Percentiles rank a stretch among this genome's conserved stretches.
These are phyloP conservation scores for Gila robusta DNA, from an alignment of 2,797 vertebrate species.

Conservation along the genomic window DNA sequence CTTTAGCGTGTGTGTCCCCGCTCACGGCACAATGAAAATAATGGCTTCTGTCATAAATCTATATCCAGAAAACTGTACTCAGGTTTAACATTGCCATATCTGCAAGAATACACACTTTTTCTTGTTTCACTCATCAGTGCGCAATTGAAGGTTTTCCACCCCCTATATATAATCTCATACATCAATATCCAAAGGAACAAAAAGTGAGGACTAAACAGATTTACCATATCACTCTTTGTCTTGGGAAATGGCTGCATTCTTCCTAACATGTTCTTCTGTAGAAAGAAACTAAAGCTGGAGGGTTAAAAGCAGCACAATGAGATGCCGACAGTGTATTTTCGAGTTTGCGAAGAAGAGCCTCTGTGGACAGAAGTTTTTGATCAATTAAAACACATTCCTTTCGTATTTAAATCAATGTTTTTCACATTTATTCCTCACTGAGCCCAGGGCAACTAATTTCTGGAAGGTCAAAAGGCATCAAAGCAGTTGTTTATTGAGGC, in stretches of 20 bases:
- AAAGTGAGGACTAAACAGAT: conserved; percentile 17
- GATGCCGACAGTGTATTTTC: not conserved
- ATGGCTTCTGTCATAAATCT: conserved; percentile 37
- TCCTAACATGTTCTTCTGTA: not conserved
- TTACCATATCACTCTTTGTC: not conserved
- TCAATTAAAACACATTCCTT: conserved; percentile 29
- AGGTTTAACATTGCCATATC: not conserved
- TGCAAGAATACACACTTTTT: conserved; percentile 36
- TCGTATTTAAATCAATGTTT: conserved; percentile 40
- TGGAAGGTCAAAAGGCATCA: conserved; percentile 49
- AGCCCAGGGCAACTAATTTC: conserved; percentile 45
- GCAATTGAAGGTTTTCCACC: not conserved
- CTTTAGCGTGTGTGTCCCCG: not conserved
- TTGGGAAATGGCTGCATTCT: conserved; percentile 15
- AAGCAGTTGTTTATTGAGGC: conserved; percentile 51
- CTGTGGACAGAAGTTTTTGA: conserved; percentile 12
- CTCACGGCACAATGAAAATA: conserved; percentile 13
- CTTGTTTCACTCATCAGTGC: conserved; percentile 21
- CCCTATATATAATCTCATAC: not conserved
- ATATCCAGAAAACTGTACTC: conserved; percentile 4
- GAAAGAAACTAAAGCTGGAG: not conserved
- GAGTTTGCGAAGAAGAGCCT: not conserved
- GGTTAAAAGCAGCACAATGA: not conserved
- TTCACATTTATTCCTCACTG: conserved; percentile 29
- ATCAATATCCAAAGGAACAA: conserved; percentile 34